Percentiles rank a stretch among this genome's conserved stretches.
Evolutionary conservation across 1,140 invertebrate species (phyloP).

Genomic region (Camponotus vicinus): DNA sequence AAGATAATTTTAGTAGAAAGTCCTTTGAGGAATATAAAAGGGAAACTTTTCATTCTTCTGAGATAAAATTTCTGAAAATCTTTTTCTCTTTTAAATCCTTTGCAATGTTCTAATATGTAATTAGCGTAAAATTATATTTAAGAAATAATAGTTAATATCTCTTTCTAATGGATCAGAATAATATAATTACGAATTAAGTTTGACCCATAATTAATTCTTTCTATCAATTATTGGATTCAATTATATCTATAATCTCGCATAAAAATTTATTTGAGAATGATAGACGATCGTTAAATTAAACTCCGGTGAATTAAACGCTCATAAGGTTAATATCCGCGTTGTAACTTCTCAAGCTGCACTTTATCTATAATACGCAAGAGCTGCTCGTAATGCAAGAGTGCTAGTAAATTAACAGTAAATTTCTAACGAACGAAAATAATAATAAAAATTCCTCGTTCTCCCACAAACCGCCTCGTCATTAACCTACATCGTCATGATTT

Average conservation of each 20-base stretch:
- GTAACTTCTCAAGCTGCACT: slow-evolving; percentile 37
- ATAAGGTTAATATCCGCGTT: slow-evolving; percentile 38
- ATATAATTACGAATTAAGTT: background rate
- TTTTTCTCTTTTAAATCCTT: no score
- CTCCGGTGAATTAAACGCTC: slow-evolving; percentile 25
- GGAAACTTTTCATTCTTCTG: background rate
- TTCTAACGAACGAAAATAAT: slow-evolving; percentile 33
- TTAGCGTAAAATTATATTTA: background rate
- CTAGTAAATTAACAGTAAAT: slow-evolving; percentile 38
- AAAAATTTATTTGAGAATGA: background rate
- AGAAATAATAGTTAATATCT: background rate
- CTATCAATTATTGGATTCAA: slow-evolving; percentile 1
- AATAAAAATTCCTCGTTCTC: slow-evolving; percentile 46
- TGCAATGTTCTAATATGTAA: background rate
- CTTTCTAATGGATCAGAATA: no score
- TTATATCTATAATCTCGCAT: slow-evolving; percentile 4
- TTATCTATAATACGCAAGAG: slow-evolving; percentile 37
- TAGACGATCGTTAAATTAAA: slow-evolving; percentile 41
- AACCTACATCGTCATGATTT: slow-evolving; percentile 23
- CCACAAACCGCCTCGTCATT: slow-evolving; percentile 15
- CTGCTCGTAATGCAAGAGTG: background rate
- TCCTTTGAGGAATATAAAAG: background rate
- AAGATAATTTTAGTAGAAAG: background rate
- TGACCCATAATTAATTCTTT: background rate
- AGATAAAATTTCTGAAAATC: background rate